Evolutionary conservation across 2,888 invertebrate species (phyloP), one percentile per base, ranked within the genome.

Genomic region (Celastrina argiolus): DNA sequence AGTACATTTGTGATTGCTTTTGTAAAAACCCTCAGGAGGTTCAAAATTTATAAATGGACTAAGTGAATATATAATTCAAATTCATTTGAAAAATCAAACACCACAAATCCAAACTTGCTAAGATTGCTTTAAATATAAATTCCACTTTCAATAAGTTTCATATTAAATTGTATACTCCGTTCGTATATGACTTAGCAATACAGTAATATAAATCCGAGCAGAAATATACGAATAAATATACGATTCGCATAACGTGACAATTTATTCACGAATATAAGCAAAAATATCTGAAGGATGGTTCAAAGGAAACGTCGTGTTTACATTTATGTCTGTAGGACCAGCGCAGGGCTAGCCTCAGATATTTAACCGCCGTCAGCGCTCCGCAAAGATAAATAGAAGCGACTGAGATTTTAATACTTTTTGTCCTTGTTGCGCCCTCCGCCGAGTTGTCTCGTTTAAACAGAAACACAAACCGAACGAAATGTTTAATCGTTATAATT

Each of bases 361-460:
- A 86, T 88, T 87, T 85, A 86, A 86, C 84, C 82, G 82, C 87
- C 80, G 78, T 70, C 77, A 81, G 85, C 83, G 81, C 77, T 81
- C 79, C 76, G 77, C 79, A 81, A 86, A 86, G 83, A 85, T 83
- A 88, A 87, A 88, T 85, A 87, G 81, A 81, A 84, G 80, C 78
- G 78, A 77, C 81, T 77, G 79, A 79, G 83, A 85, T 87, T 87
- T 87, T 85, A 87, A 86, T 86, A 85, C 82, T 84, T 87, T 84
- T 85, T 81, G 77, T 81, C 80, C 77, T 76, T 77, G 78, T 82
- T 80, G 77, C 67, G 65, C 45, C 67, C 66, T 63, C 31, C 64
- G 59, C 63, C 64, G 45, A 69, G 66, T 70, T 67, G 56, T 67
- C 67, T 66, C 66, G 65, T 69, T 70, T 68, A 66, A 64, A 68